These are phyloP conservation scores for Oxyteleia sp. DNA, from an alignment of 2,888 invertebrate species.

Conservation along the genomic window DNA sequence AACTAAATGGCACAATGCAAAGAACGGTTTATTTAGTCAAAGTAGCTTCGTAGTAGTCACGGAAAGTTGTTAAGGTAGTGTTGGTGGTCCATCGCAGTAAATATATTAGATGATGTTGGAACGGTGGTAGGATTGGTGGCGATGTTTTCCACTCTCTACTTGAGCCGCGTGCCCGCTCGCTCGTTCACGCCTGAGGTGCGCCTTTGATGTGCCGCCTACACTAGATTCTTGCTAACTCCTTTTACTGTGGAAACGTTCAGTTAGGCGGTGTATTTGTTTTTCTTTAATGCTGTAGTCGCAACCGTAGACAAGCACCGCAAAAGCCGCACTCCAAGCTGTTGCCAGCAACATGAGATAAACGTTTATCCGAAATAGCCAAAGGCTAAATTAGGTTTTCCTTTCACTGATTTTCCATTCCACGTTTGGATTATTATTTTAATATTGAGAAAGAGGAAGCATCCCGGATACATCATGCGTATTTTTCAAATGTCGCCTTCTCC, in stretches of 20 bases:
- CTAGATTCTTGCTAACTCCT: conserved; percentile 84
- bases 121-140: conserved; percentile 84
- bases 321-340: conserved; percentile 46
- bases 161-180: conserved; percentile 86
- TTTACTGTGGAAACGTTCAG: conserved; percentile 71
- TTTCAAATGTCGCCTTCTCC: not conserved
- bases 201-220: conserved; percentile 86
- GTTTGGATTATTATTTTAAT: conserved; percentile 44
- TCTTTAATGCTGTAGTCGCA: conserved; percentile 63
- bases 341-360: conserved; percentile 57
- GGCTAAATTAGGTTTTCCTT: conserved; percentile 61
- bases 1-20: conserved; percentile 2
- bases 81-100: conserved; percentile 85
- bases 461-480: conserved; percentile 11
- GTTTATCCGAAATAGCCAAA: conserved; percentile 37
- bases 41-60: conserved; percentile 26
- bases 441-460: conserved; percentile 30
- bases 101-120: conserved; percentile 81
- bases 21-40: conserved; percentile 10
- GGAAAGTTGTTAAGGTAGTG: conserved; percentile 73
- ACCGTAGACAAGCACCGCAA: conserved; percentile 64
- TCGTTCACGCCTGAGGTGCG: conserved; percentile 86
- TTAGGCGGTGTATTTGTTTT: conserved; percentile 72
- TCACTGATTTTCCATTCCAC: conserved; percentile 55
- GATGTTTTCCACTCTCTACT: conserved; percentile 86